phyloP scores from a whole-genome alignment of 2,113 vertebrate species.

The Myiozetetes cayanensis region DNA sequence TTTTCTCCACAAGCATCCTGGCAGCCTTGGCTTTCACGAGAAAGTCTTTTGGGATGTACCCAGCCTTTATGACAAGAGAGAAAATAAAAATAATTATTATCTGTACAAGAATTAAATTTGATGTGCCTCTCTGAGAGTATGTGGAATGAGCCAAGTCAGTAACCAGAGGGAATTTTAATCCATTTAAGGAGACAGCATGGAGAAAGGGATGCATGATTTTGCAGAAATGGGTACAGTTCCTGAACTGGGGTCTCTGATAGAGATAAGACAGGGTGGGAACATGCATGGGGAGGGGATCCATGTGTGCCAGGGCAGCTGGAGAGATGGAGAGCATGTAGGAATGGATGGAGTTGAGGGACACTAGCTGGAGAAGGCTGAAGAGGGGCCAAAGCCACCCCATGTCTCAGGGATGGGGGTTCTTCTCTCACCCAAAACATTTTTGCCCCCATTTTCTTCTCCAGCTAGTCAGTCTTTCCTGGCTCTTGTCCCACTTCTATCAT shows the following conservation, averaged over 20 bases:
- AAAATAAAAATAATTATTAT: neutral
- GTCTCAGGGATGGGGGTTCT: neutral
- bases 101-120: neutral
- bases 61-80: neutral
- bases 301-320: neutral
- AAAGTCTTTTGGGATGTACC: neutral
- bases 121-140: neutral
- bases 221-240: neutral
- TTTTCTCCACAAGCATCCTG: neutral
- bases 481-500: neutral
- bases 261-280: neutral
- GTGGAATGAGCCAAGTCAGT: neutral
- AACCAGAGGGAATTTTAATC: neutral
- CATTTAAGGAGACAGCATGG: neutral
- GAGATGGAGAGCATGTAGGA: neutral
- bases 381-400: neutral
- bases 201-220: fast-evolving
- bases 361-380: neutral
- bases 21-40: neutral
- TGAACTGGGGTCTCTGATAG: neutral
- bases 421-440: neutral
- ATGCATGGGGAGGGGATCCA: neutral
- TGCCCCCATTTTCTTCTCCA: neutral
- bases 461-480: neutral
- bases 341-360: fast-evolving